A percentile compares a stretch with the other conserved stretches of the same genome.
These are phyloP conservation scores for Mormyrops boulengeri DNA, from an alignment of 2,797 vertebrate genomes.

Conservation along the genomic window DNA sequence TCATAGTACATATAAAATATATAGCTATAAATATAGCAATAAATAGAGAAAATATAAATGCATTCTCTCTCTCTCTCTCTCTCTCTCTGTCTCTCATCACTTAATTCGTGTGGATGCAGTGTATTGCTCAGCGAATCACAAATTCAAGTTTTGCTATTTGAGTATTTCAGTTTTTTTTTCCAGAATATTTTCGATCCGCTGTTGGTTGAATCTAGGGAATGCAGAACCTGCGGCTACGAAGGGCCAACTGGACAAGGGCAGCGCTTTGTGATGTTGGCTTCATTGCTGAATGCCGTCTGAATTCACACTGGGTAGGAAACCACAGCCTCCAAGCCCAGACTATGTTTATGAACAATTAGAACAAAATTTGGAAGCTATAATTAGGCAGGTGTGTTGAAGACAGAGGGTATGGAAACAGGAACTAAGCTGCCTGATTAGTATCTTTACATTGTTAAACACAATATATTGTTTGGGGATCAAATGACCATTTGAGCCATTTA, in stretches of 20 bases:
- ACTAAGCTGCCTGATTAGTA: neutral
- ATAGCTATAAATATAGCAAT: neutral
- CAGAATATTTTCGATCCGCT: neutral
- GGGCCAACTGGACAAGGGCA: neutral
- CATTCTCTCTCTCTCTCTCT: neutral
- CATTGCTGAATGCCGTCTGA: neutral
- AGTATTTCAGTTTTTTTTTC: neutral
- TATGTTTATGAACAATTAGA: neutral
- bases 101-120: neutral
- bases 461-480: neutral
- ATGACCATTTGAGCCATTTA: neutral
- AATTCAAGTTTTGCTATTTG: neutral
- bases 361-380: neutral
- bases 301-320: neutral
- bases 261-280: neutral
- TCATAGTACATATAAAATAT: neutral
- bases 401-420: neutral
- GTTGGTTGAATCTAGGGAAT: neutral
- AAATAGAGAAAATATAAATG: neutral
- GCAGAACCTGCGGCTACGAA: neutral
- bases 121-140: neutral
- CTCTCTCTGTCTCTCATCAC: neutral
- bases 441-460: neutral
- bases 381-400: neutral
- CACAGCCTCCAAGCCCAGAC: neutral